Evolutionary conservation across 2,888 invertebrate species (phyloP).

Genomic region (Polietes domitor): DNA sequence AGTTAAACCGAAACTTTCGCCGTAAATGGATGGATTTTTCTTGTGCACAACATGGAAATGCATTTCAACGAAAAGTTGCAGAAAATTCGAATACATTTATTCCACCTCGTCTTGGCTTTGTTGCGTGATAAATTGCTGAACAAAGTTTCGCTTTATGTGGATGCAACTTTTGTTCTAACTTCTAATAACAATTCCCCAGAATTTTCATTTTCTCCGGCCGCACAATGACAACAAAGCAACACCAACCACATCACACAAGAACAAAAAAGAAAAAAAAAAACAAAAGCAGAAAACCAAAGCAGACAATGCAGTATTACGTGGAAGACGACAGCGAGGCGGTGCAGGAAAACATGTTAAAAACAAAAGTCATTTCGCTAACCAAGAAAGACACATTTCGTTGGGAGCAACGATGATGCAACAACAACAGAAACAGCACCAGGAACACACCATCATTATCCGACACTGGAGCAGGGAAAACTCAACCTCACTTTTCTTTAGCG

Average conservation of each 20-base stretch:
- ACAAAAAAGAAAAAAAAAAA: background rate
- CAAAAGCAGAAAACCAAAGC: background rate
- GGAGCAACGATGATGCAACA: slow-evolving; percentile 55
- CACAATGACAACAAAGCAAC: background rate
- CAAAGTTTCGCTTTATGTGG: slow-evolving; percentile 21
- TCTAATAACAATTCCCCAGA: slow-evolving; percentile 45
- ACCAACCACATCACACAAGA: background rate
- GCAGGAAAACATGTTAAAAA: slow-evolving; percentile 59
- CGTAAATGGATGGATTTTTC: background rate
- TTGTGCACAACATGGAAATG: background rate
- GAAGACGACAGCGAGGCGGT: background rate
- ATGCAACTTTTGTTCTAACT: slow-evolving; percentile 7
- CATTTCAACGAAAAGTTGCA: background rate
- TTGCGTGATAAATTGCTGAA: background rate
- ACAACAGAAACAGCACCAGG: slow-evolving; percentile 4
- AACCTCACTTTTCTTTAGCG: slow-evolving; percentile 64
- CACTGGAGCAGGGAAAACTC: slow-evolving; percentile 64
- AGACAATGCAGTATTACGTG: background rate
- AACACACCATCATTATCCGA: background rate
- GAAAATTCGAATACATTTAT: background rate
- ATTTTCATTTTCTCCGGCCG: slow-evolving; percentile 50
- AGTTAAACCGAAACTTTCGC: background rate
- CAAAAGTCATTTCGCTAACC: slow-evolving; percentile 62
- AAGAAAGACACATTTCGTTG: slow-evolving; percentile 56
- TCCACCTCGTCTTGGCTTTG: too few relatives aligned